Base-by-base conservation (phyloP, 2,113 vertebrate species). In the Numenius arquata region DNA sequence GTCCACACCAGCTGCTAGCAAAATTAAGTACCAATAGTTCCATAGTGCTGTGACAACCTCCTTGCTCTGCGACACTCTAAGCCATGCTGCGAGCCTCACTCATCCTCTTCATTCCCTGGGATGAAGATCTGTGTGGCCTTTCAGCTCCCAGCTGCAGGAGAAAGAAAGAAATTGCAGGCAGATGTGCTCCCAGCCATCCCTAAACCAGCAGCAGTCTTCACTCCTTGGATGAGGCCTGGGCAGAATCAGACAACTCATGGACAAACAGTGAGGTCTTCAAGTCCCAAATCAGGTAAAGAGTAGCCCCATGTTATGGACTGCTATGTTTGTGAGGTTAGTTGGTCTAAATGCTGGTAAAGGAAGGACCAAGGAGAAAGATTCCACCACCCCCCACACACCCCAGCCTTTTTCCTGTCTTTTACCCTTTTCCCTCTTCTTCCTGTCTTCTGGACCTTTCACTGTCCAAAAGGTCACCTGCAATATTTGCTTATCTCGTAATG, bases 31-130 rank as follows among this genome's bases (percentile, higher is more conserved):
- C 19, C 20, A 47, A 3, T 7, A 53, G 23, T 55, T 61, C 25
- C 1, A 1, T n/a, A 68, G 45, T 3, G 2, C 3, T 9, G 6
- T 30, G 36, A 40, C 16, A 58, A 4, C 4, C 10, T 56, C 11
- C 21, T 15, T 23, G 7, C 17, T 38, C 59, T 56, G 16, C 82
- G n/a, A 36, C 19, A 70, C 16, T 45, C 25, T 22, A 11, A 50
- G 9, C 23, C 20, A 21, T 8, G 3, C 6, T 58, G 8, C 19
- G 16, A 40, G 6, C 19, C 17, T 45, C 41, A 50, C 8, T 15
- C 3, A 2, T 43, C 15, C 3, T 50, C 7, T 63, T 38, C 43
- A 30, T 34, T 29, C 15, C 5, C 12, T 53, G 8, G 11, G 23
- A 29, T 36, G 45, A 47, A 62, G 19, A 47, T 6, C 8, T 6